These are phyloP conservation scores for Acanthochromis polyacanthus DNA, from an alignment of 2,113 vertebrate genomes.

Conservation along the genomic window DNA sequence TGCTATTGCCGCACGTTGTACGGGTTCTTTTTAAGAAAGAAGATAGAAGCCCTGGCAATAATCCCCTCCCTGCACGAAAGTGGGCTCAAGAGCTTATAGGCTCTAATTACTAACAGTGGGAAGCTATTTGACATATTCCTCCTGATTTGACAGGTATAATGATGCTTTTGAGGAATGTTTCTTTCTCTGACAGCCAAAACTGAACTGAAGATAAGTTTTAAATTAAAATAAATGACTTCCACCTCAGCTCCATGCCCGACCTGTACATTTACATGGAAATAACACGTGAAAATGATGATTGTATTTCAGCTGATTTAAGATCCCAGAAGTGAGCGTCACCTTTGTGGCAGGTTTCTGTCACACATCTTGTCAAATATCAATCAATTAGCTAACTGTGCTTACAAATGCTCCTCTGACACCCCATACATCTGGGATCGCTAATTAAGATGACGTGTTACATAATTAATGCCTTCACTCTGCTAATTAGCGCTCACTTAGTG, in stretches of 20 bases:
- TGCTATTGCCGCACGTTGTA: constrained; percentile 35
- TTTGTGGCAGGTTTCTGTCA: constrained; percentile 39
- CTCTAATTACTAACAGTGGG: constrained; percentile 48
- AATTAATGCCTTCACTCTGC: constrained; percentile 81
- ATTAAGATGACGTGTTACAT: constrained; percentile 84
- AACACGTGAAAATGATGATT: not conserved
- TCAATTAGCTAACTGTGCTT: constrained; percentile 82
- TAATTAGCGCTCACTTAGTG: constrained; percentile 85
- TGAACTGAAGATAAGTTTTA: not conserved
- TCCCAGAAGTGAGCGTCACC: constrained; percentile 29
- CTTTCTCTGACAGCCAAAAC: constrained; percentile 10
- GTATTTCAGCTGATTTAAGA: not conserved
- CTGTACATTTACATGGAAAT: not conserved
- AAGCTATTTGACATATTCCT: constrained; percentile 39
- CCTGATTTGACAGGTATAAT: constrained; percentile 31
- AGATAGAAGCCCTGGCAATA: constrained; percentile 38
- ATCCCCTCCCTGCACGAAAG: constrained; percentile 40
- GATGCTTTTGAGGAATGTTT: constrained; percentile 21
- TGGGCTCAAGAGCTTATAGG: constrained; percentile 48
- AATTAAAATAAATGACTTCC: not conserved
- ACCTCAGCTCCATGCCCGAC: not conserved
- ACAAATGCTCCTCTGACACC: constrained; percentile 78
- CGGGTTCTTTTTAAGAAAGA: constrained; percentile 43
- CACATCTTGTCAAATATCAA: constrained; percentile 68
- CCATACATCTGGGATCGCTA: constrained; percentile 80